Percentiles rank a stretch among this genome's conserved stretches.
phyloP scores from a whole-genome alignment of 2,888 invertebrate species.

The Cephalotes varians region DNA sequence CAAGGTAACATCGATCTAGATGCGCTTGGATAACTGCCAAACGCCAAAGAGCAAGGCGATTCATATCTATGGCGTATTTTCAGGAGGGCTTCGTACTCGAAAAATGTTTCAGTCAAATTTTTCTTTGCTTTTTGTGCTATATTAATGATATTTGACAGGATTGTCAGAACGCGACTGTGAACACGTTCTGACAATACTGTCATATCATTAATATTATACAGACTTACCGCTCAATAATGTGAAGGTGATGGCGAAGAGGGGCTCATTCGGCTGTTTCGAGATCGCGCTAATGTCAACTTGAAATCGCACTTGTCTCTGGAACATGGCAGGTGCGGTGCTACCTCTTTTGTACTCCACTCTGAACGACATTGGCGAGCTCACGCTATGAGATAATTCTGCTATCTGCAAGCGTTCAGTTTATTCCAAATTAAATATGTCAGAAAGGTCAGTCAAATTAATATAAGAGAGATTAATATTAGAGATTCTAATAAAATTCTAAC shows the following conservation, averaged over 20 bases:
- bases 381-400: slow-evolving; percentile 98
- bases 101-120: neutral
- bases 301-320: slow-evolving; percentile 97
- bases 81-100: slow-evolving; percentile 30
- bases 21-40: slow-evolving; percentile 81
- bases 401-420: slow-evolving; percentile 87
- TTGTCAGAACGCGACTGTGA: too few species aligned
- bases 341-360: slow-evolving; percentile 98
- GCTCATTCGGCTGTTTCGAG: slow-evolving; percentile 92
- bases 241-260: slow-evolving; percentile 97
- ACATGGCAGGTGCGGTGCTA: slow-evolving; percentile 97
- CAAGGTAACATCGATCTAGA: slow-evolving; percentile 82
- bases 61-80: slow-evolving; percentile 29
- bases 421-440: neutral
- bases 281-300: slow-evolving; percentile 96
- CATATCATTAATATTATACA: too few species aligned
- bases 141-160: too few species aligned
- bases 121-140: neutral
- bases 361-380: slow-evolving; percentile 99
- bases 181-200: too few species aligned
- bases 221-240: slow-evolving; percentile 95
- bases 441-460: neutral
- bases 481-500: neutral
- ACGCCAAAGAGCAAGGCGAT: slow-evolving; percentile 70
- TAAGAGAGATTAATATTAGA: neutral